Evolutionary conservation across 2,113 vertebrate species (phyloP), one percentile per base, ranked within the genome.

Genomic region (Lampris incognitus): DNA sequence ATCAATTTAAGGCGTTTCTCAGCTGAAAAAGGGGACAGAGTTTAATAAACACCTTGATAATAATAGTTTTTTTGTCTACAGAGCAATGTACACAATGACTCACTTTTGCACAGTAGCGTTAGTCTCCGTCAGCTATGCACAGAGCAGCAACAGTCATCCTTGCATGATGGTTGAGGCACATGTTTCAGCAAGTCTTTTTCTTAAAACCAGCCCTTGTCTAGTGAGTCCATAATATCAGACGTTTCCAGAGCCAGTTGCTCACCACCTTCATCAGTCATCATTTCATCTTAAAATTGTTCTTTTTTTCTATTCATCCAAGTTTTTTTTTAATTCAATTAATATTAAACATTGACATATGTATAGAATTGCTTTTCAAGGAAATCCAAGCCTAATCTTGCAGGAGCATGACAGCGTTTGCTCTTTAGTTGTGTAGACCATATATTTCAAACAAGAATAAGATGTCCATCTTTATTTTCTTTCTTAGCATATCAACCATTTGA

Each of bases 151-250:
- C 3, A 2, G 44, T 1, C 56, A 46, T 63, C 9, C 1, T 38
- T 44, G 10, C 42, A 67, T 63, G 61, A 9, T 49, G n/a, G 58
- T 57, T 9, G 37, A 61, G 38, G 9, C 73, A 74, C 59, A 24
- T 24, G 76, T 62, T 76, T 79, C 66, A 10, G 54, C 75, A 79
- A 58, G 65, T 7, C 38, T 42, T 40, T 51, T 11, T 50, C 9
- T 50, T 3, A 42, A 71, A 13, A 13, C n/a, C 51, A 2, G n/a
- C 4, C 51, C 10, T 54, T 54, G 51, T 4, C 1, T 4, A 54
- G 5, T 2, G 46, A 42, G 51, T 10, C 1, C 44, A 67, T 50
- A 37, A 48, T 63, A 54, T 5, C 4, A 54, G 13, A 54, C 5
- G n/a, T 10, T n/a, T 48, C 4, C 9, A 67, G 24, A 24, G 24